phyloP scores from a whole-genome alignment of 2,113 vertebrate genomes.

The Hepsetus odoe region DNA sequence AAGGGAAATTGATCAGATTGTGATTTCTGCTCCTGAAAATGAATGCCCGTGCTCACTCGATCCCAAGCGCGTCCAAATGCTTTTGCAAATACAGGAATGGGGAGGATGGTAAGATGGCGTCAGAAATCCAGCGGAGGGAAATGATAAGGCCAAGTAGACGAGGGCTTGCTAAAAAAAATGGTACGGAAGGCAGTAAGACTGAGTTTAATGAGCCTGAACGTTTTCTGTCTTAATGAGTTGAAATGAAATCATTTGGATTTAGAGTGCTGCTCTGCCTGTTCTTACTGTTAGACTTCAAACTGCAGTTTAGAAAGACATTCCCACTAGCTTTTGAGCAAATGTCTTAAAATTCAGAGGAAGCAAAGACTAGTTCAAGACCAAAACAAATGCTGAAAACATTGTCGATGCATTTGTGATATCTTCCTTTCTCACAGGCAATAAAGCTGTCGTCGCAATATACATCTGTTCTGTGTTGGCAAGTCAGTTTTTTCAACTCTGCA shows the following conservation, averaged over 20 bases:
- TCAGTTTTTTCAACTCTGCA: conserved; percentile 42
- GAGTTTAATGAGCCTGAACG: background rate
- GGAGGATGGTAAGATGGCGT: too few species aligned
- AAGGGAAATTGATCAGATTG: too few species aligned
- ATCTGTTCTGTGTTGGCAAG: conserved; percentile 49
- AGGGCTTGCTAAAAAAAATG: too few species aligned
- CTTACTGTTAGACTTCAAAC: background rate
- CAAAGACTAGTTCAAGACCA: background rate
- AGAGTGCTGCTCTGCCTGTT: background rate
- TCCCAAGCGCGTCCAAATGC: too few species aligned
- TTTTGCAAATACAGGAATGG: too few species aligned
- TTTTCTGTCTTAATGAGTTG: background rate
- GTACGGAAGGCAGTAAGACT: background rate
- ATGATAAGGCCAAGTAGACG: too few species aligned
- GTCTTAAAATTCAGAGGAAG: background rate
- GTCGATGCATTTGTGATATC: conserved; percentile 58
- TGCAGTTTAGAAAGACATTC: too few species aligned
- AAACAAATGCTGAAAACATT: background rate
- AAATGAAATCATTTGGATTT: background rate
- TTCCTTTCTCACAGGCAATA: conserved; percentile 77
- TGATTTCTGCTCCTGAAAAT: too few species aligned
- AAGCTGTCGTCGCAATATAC: conserved; percentile 77
- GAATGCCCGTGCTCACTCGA: too few species aligned
- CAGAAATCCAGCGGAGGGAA: too few species aligned
- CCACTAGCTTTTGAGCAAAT: background rate